phyloP scores from a whole-genome alignment of 2,113 vertebrate genomes.

The Aviceda subcristata region DNA sequence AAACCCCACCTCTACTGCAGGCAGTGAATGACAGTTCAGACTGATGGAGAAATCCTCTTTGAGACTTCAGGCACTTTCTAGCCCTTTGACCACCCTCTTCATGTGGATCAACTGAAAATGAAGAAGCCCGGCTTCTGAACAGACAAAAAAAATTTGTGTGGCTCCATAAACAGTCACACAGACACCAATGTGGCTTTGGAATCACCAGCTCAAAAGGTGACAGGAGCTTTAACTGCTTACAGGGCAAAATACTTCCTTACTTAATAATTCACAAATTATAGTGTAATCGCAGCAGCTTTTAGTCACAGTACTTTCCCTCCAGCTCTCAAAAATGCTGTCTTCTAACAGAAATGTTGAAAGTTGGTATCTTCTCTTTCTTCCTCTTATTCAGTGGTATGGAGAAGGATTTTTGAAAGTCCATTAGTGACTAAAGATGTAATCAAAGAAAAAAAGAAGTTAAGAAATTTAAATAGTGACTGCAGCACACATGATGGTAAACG shows the following conservation, averaged over 20 bases:
- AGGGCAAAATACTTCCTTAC: not conserved
- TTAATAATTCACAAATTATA: not conserved
- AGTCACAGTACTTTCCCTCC: not conserved
- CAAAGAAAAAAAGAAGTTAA: not conserved
- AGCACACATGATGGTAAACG: rapidly evolving
- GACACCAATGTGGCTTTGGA: not conserved
- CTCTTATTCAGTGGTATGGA: not conserved
- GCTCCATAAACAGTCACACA: not conserved
- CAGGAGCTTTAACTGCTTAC: not conserved
- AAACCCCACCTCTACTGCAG: not conserved
- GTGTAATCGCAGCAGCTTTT: not conserved
- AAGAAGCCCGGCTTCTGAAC: not conserved
- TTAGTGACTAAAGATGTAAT: not conserved
- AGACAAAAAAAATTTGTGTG: not conserved
- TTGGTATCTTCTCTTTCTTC: not conserved
- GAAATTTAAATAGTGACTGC: not conserved
- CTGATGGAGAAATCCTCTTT: not conserved
- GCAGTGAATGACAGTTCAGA: not conserved
- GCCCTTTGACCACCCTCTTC: not conserved
- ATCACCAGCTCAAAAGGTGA: not conserved
- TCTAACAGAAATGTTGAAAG: not conserved
- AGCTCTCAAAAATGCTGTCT: not conserved
- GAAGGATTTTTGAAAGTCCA: not conserved
- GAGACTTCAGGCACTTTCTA: not conserved
- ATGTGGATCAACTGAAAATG: not conserved